A percentile compares a stretch with the other conserved stretches of the same genome.
phyloP scores from a whole-genome alignment of 2,888 invertebrate species.

The Pandemis heparana region DNA sequence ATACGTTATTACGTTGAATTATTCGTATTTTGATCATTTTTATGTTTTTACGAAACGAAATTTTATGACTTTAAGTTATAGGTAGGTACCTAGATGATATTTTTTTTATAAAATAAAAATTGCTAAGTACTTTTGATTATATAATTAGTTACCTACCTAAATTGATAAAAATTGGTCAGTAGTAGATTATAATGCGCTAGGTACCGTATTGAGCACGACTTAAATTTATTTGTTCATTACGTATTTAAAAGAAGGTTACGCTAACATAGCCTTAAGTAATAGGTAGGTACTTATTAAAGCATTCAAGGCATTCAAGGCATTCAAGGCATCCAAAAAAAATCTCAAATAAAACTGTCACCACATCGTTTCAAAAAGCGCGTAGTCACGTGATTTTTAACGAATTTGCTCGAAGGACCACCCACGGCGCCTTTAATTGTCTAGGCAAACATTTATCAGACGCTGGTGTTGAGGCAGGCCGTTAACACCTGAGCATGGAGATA shows the following conservation, averaged over 20 bases:
- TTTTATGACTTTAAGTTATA: too few species aligned
- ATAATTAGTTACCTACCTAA: too few species aligned
- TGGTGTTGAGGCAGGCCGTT: conserved; percentile 62
- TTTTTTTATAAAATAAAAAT: too few species aligned
- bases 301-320: conserved; percentile 10
- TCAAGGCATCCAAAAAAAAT: conserved; percentile 27
- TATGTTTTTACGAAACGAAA: too few species aligned
- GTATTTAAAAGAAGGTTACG: background rate
- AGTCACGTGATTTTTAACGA: conserved; percentile 64
- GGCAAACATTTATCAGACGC: conserved; percentile 74
- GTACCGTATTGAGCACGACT: too few species aligned
- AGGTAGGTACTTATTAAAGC: background rate
- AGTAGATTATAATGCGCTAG: too few species aligned
- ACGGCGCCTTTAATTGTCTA: conserved; percentile 77
- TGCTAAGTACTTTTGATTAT: too few species aligned
- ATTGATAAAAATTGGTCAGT: too few species aligned
- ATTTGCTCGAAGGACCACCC: conserved; percentile 67
- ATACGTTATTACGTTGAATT: too few species aligned
- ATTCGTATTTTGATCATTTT: too few species aligned
- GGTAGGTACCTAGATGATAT: too few species aligned
- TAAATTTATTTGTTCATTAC: too few species aligned
- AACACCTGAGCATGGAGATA: conserved; percentile 33
- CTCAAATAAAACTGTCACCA: conserved; percentile 39
- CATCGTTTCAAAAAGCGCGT: conserved; percentile 55
- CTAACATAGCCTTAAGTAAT: background rate